A percentile compares a stretch with the other conserved stretches of the same genome.
phyloP scores from a whole-genome alignment of 2,797 vertebrate species.

The Enteromius argenteus region DNA sequence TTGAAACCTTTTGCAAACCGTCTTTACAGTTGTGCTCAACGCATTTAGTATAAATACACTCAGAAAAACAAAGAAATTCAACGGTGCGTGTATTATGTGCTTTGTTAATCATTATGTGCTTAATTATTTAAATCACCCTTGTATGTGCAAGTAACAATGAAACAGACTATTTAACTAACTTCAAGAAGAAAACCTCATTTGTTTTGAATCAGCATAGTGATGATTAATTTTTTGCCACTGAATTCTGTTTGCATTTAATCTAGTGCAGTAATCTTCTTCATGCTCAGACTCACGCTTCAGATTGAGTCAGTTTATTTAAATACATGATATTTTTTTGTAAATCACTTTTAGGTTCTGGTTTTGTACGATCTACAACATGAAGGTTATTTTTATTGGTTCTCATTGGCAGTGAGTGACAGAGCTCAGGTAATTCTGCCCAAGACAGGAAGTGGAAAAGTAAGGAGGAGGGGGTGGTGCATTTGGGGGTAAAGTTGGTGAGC shows the following conservation, averaged over 20 bases:
- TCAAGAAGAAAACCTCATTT: background rate
- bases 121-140: background rate
- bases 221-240: background rate
- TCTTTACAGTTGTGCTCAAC: constrained; percentile 34
- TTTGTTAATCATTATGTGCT: background rate
- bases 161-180: background rate
- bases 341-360: background rate
- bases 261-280: background rate
- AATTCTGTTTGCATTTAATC: constrained; percentile 7
- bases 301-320: background rate
- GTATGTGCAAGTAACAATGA: background rate
- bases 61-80: background rate
- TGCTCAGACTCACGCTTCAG: background rate
- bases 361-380: background rate
- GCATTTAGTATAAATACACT: constrained; percentile 55
- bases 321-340: background rate
- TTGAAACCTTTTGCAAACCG: constrained; percentile 54
- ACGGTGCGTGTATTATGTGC: too few relatives aligned
- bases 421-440: constrained; percentile 52
- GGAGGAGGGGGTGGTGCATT: constrained; percentile 48
- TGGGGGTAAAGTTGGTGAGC: background rate
- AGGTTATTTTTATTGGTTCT: constrained; percentile 18
- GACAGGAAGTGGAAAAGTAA: constrained; percentile 49
- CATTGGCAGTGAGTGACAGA: constrained; percentile 21
- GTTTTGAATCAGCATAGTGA: background rate